Percentiles rank a stretch among this genome's conserved stretches.
Evolutionary conservation across 2,797 vertebrate genomes (phyloP).

Genomic region (Perdix hodgsoniae): DNA sequence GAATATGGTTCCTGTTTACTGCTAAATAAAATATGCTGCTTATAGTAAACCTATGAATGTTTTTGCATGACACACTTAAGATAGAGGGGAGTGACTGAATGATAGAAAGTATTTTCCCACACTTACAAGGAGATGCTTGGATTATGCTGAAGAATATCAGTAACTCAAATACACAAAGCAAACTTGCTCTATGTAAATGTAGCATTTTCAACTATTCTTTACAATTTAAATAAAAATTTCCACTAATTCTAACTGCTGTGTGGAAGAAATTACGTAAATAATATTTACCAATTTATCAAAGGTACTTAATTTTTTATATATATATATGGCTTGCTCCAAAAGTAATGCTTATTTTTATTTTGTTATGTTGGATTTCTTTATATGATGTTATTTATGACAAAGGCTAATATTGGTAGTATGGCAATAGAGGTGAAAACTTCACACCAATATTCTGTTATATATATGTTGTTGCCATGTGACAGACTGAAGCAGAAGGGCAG

Average conservation of each 20-base stretch:
- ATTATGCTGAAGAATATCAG: neutral
- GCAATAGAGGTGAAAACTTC: too few species aligned
- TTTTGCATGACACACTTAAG: neutral
- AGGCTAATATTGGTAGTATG: too few species aligned
- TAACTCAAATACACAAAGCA: neutral
- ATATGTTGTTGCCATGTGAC: too few species aligned
- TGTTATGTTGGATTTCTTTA: too few species aligned
- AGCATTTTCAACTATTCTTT: neutral
- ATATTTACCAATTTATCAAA: neutral
- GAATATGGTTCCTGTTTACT: conserved; percentile 12
- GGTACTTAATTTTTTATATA: neutral
- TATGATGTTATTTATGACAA: too few species aligned
- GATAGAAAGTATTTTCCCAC: neutral
- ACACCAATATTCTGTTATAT: too few species aligned
- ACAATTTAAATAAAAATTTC: neutral
- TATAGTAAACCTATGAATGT: neutral
- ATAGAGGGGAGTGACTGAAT: neutral
- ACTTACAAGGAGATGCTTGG: neutral
- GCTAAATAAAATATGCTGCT: neutral
- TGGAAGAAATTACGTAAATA: neutral
- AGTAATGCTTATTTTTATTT: too few species aligned
- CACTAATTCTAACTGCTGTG: accelerated
- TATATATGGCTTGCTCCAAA: too few species aligned
- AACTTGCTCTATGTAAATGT: neutral
- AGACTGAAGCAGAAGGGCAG: too few species aligned